phyloP scores from a whole-genome alignment of 2,113 vertebrate genomes.

The Scatophagus argus region DNA sequence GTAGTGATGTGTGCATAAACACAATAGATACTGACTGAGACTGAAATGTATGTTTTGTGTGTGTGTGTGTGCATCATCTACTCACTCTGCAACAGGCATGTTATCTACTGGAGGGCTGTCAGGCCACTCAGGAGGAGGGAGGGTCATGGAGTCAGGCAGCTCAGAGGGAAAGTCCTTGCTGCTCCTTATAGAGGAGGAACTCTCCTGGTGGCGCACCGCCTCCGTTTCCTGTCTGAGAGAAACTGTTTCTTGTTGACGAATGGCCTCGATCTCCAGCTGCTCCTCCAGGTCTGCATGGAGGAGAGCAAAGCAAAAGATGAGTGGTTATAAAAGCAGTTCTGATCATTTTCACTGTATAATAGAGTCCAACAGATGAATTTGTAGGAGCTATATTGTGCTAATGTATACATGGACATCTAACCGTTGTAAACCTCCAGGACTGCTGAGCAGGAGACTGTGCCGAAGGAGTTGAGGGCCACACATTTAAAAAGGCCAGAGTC shows the following conservation, averaged over 20 bases:
- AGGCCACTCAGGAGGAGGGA: conserved; percentile 80
- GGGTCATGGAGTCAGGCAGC: conserved; percentile 58
- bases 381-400: not conserved
- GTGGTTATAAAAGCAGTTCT: not conserved
- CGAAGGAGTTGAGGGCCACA: conserved; percentile 88
- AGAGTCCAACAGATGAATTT: not conserved
- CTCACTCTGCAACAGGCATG: conserved; percentile 68
- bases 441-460: conserved; percentile 85
- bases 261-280: conserved; percentile 72
- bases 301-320: not conserved
- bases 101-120: conserved; percentile 68
- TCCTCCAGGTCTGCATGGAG: conserved; percentile 76
- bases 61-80: conserved; percentile 16
- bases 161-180: conserved; percentile 59
- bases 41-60: not conserved
- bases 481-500: conserved; percentile 92
- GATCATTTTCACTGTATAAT: not conserved
- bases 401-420: conserved; percentile 57
- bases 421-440: conserved; percentile 87
- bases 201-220: conserved; percentile 1
- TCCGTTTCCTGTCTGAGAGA: conserved; percentile 31
- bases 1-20: not conserved
- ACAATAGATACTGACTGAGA: not conserved
- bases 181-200: conserved; percentile 6
- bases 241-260: conserved; percentile 45